Percentiles rank a stretch among this genome's conserved stretches.
Evolutionary conservation across 2,113 vertebrate genomes (phyloP).

Genomic region (Aphyosemion australe): DNA sequence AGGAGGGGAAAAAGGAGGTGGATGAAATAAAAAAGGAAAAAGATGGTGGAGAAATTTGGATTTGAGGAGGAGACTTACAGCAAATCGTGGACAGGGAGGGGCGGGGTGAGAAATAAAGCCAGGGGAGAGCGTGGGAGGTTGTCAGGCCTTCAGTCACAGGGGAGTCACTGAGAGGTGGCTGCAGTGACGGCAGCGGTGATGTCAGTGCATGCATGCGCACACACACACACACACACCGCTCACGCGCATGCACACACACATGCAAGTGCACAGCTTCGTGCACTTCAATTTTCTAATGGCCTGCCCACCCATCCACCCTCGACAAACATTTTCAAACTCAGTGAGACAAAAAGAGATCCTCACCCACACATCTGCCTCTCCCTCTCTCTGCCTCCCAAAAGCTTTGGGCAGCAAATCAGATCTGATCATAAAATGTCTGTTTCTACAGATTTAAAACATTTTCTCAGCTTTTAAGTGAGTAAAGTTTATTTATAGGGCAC

Average conservation of each 20-base stretch:
- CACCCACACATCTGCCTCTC: constrained; percentile 48
- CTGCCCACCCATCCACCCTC: constrained; percentile 46
- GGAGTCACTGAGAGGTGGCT: constrained; percentile 74
- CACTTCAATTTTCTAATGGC: constrained; percentile 64
- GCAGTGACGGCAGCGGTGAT: constrained; percentile 74
- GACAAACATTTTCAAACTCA: constrained; percentile 53
- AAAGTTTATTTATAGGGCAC: too few relatives aligned
- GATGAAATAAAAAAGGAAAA: constrained; percentile 33
- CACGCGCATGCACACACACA: not conserved
- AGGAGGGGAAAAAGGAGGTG: constrained; percentile 1
- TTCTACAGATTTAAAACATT: too few relatives aligned
- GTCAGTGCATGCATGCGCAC: constrained; percentile 41
- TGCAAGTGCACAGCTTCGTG: constrained; percentile 39
- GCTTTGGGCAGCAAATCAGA: not conserved
- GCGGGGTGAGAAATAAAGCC: constrained; percentile 28
- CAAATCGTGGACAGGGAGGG: not conserved
- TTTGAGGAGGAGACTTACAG: constrained; percentile 15
- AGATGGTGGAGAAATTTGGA: constrained; percentile 28
- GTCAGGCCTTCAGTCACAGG: constrained; percentile 73
- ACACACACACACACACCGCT: constrained; percentile 11
- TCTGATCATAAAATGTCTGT: too few relatives aligned
- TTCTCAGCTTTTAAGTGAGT: too few relatives aligned
- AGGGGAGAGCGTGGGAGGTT: constrained; percentile 67
- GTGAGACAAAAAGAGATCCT: constrained; percentile 43
- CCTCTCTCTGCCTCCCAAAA: constrained; percentile 3